A percentile compares a stretch with the other conserved stretches of the same genome.
phyloP scores from a whole-genome alignment of 2,888 invertebrate genomes.

The Yponomeuta malinellus region DNA sequence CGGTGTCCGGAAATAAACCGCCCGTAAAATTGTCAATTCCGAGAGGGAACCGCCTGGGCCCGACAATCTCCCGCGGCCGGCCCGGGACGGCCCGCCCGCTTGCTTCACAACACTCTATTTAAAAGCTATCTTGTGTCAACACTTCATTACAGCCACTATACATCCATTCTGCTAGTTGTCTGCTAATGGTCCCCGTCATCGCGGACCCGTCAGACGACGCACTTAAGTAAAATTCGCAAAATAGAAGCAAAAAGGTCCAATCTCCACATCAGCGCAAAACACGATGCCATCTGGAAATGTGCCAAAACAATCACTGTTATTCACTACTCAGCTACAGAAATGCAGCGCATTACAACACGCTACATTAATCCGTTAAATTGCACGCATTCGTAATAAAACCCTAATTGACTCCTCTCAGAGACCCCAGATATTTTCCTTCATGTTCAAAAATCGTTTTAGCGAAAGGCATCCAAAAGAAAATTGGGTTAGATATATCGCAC shows the following conservation, averaged over 20 bases:
- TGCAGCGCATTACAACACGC: constrained; percentile 18
- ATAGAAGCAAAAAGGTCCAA: constrained; percentile 22
- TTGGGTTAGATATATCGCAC: constrained; percentile 58
- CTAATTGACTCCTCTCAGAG: constrained; percentile 10
- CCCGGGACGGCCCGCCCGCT: constrained; percentile 29
- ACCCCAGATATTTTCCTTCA: constrained; percentile 4
- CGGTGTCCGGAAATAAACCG: constrained; percentile 79
- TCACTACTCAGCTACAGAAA: constrained; percentile 53
- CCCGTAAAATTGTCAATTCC: constrained; percentile 83
- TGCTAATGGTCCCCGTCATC: neutral
- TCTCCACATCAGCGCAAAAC: constrained; percentile 54
- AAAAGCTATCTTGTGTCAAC: constrained; percentile 8
- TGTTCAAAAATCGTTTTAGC: constrained; percentile 25
- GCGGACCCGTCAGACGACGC: neutral
- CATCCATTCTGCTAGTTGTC: neutral
- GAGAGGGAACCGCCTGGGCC: constrained; percentile 53
- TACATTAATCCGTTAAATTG: constrained; percentile 16
- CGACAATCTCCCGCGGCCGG: constrained; percentile 46
- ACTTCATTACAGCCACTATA: neutral
- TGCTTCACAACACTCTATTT: constrained; percentile 18
- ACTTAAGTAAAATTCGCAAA: constrained; percentile 3
- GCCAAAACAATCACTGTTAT: constrained; percentile 74
- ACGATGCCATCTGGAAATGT: constrained; percentile 64
- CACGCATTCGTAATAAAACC: constrained; percentile 11
- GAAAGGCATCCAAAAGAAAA: constrained; percentile 55